phyloP scores from a whole-genome alignment of 2,113 vertebrate species.

The Nycticebus coucang region DNA sequence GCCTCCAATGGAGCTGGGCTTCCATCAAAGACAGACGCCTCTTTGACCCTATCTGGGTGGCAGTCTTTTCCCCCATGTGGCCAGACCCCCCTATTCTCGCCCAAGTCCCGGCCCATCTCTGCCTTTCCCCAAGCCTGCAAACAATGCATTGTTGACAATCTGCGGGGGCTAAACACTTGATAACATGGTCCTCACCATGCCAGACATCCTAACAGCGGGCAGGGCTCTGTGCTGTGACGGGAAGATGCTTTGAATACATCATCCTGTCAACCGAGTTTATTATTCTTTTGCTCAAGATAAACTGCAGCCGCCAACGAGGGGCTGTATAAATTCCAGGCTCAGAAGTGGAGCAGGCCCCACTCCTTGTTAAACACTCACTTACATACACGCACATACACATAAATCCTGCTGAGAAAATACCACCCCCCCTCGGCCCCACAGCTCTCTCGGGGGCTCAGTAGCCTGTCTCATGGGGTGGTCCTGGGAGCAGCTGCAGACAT shows the following conservation, averaged over 20 bases:
- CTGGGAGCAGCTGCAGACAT: constrained; percentile 82
- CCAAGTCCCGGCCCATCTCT: constrained; percentile 61
- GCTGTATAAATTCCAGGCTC: constrained; percentile 88
- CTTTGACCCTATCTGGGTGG: constrained; percentile 54
- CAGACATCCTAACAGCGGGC: constrained; percentile 81
- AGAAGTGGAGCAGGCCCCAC: constrained; percentile 80
- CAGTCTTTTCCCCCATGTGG: background rate
- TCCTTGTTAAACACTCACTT: constrained; percentile 82
- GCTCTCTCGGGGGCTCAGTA: constrained; percentile 77
- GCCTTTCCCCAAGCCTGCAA: constrained; percentile 76
- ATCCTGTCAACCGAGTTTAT: constrained; percentile 87
- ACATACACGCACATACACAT: constrained; percentile 73
- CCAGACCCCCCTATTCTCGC: constrained; percentile 23
- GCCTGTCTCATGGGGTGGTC: constrained; percentile 85
- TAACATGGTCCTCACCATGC: constrained; percentile 81
- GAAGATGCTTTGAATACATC: constrained; percentile 87
- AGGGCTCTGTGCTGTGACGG: constrained; percentile 68
- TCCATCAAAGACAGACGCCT: constrained; percentile 55
- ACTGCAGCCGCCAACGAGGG: constrained; percentile 84
- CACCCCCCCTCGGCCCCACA: constrained; percentile 54
- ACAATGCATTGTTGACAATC: constrained; percentile 84
- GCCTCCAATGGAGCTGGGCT: background rate
- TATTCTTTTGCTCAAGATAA: constrained; percentile 87
- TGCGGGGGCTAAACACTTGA: constrained; percentile 80
- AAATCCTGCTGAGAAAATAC: constrained; percentile 84